phyloP scores from a whole-genome alignment of 2,888 invertebrate genomes.

The Rhogogaster chlorosoma region DNA sequence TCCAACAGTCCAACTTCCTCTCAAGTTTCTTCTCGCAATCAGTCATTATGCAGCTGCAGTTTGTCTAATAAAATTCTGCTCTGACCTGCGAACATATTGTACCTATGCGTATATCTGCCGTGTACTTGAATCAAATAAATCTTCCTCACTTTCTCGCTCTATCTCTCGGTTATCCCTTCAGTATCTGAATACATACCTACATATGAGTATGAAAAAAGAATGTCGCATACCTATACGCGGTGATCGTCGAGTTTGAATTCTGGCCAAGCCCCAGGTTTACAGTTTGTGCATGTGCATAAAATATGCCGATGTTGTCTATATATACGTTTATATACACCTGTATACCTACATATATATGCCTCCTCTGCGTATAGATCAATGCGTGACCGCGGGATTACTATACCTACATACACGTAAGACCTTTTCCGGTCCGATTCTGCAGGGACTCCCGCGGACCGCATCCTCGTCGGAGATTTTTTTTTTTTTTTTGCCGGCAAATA shows the following conservation, averaged over 20 bases:
- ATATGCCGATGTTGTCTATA: background rate
- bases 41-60: background rate
- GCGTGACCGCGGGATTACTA: background rate
- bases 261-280: background rate
- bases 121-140: background rate
- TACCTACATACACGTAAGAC: background rate
- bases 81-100: background rate
- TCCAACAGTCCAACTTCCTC: background rate
- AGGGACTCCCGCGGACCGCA: background rate
- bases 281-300: conserved; percentile 2
- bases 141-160: background rate
- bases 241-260: conserved; percentile 3
- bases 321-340: background rate
- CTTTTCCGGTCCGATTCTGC: conserved; percentile 3
- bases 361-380: background rate
- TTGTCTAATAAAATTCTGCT: background rate
- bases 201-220: background rate
- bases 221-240: background rate
- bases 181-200: background rate
- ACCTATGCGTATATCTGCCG: too few species aligned
- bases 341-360: background rate
- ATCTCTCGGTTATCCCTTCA: background rate
- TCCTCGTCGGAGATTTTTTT: background rate
- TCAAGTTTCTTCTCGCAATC: background rate
- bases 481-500: conserved; percentile 14